Evolutionary conservation across 2,113 vertebrate species (phyloP), one percentile per base, ranked within the genome.

Genomic region (Gymnogyps californianus): DNA sequence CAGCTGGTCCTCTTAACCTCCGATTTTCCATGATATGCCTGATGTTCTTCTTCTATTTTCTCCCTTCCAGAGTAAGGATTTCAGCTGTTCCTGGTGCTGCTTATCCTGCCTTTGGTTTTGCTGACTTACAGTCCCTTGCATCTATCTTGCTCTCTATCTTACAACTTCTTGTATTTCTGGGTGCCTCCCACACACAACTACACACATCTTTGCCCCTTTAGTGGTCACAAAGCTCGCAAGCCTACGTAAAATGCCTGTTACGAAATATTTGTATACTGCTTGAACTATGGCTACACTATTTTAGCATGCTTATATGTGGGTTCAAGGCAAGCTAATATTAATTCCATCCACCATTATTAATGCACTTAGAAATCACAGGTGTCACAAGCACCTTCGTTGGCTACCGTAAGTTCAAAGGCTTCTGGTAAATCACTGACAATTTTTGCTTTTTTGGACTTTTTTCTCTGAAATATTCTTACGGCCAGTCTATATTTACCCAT

Each of bases 221-320:
- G 47, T 14, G 13, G 26, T 17, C 0, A 7, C 79, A 40, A 11
- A 0, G 1, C 36, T 51, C 6, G 1, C 51, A 72, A 65, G 18
- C 42, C 36, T 44, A 24, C 12, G 29, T 6, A 16, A 49, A 83
- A 71, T 32, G 7, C 16, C 29, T 78, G 8, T 32, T n/a, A 20
- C 1, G 4, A 47, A n/a, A 16, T n/a, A 18, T 66, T 40, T 69
- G 6, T 7, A 16, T 14, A 40, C 11, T 26, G 14, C 32, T 64
- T 49, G 36, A 11, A 8, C 13, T 46, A 8, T 13, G 19, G 24
- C 24, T 76, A 24, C 0, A 2, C 19, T 67, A 25, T 40, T 64
- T 71, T 19, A 51, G 8, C n/a, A 7, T 36, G 13, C 18, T 54
- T 76, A 20, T 46, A 44, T 22, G 29, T 40, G 17, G 28, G 24